Evolutionary conservation across 2,888 invertebrate species (phyloP).

Genomic region (Cacoxenus indagator): DNA sequence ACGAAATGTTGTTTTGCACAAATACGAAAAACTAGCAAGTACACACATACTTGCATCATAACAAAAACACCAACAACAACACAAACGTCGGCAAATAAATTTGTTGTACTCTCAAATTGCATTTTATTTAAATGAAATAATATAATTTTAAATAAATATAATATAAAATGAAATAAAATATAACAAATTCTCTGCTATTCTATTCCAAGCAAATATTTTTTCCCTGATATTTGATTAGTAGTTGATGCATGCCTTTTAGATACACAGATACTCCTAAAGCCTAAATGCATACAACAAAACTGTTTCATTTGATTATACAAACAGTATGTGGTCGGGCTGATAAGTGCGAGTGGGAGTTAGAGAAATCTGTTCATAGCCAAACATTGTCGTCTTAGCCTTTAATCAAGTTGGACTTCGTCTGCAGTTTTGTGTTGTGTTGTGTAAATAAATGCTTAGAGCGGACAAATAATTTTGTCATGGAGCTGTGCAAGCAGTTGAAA

Average conservation of each 20-base stretch:
- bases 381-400: neutral
- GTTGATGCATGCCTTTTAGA: neutral
- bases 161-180: neutral
- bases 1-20: slow-evolving; percentile 1
- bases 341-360: too few species aligned
- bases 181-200: neutral
- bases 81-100: neutral
- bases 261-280: neutral
- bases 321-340: too few species aligned
- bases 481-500: neutral
- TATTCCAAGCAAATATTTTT: neutral
- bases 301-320: slow-evolving; percentile 19
- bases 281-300: slow-evolving; percentile 1
- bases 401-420: neutral
- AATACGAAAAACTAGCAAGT: neutral
- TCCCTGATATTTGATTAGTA: slow-evolving; percentile 5
- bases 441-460: neutral
- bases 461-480: neutral
- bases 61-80: neutral
- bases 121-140: neutral
- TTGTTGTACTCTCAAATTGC: neutral
- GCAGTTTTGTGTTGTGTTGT: slow-evolving; percentile 35
- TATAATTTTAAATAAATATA: neutral
- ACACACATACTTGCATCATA: too few species aligned
- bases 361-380: slow-evolving; percentile 39